Evolutionary conservation across 2,113 vertebrate genomes (phyloP), one percentile per base, ranked within the genome.

Genomic region (Coreoperca whiteheadi): DNA sequence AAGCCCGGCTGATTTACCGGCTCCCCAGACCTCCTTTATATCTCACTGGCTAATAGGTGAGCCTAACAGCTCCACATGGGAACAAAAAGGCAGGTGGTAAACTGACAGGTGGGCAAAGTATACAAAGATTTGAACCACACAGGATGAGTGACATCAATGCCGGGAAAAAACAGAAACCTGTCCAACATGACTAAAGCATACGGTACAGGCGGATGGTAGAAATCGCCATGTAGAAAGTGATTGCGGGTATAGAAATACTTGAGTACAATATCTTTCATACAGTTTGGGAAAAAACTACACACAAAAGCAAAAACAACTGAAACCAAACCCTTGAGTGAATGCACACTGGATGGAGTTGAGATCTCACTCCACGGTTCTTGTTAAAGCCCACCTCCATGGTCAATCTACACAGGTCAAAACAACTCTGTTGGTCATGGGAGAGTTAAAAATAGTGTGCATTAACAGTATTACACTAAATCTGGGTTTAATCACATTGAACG

Each of bases 1-100:
- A 79, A 87, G 71, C 85, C 83, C 8, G 28, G 75, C 79, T 87
- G 81, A 86, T 90, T 90, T 87, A 89, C 82, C 15, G 65, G 79
- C 79, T 76, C 59, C 79, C 54, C 39, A 59, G 43, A 83, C 78
- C 79, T 87, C 61, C 37, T 87, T 87, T 84, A 82, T 88, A 79
- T 83, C 77, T 85, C 63, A 4, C 6, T 0, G 5, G 61, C 90
- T 84, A 88, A 88, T 85, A 75, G 78, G 67, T 77, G 6, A 43
- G n/a, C 21, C 81, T 67, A 81, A 70, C 41, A 67, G 77, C 81
- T 81, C 41, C 21, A 32, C 1, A 57, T 15, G 30, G 46, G 23
- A 54, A 70, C 79, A 75, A 54, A 80, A 53, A 74, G 67, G 14
- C 88, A 82, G 73, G 76, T 81, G 65, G 76, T 41, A 34, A 75